phyloP scores from a whole-genome alignment of 2,888 invertebrate species.

The Phalangium opilio region DNA sequence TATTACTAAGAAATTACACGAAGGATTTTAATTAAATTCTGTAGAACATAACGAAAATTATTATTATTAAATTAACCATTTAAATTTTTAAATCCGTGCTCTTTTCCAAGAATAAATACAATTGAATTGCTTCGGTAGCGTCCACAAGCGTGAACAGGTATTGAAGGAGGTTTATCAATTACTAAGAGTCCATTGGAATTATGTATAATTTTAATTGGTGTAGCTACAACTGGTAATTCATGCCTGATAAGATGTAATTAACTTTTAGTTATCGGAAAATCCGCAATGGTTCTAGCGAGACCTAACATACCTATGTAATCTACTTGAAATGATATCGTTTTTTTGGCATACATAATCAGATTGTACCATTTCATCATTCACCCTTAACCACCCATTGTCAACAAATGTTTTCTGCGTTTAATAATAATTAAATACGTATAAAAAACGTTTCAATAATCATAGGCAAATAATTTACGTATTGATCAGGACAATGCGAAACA shows the following conservation, averaged over 20 bases:
- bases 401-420: constrained; percentile 7
- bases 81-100: constrained; percentile 81
- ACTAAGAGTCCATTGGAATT: constrained; percentile 98
- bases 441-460: too few relatives aligned
- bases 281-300: too few relatives aligned
- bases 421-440: too few relatives aligned
- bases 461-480: constrained; percentile 46
- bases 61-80: constrained; percentile 38
- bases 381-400: constrained; percentile 8
- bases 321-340: too few relatives aligned
- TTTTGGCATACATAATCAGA: too few relatives aligned
- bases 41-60: too few relatives aligned
- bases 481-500: constrained; percentile 79
- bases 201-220: constrained; percentile 87
- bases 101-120: constrained; percentile 88
- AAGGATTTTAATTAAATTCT: too few relatives aligned
- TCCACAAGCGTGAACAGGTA: constrained; percentile 98
- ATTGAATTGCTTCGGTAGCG: constrained; percentile 95
- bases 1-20: constrained; percentile 47
- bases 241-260: constrained; percentile 49
- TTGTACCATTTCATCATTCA: constrained; percentile 4
- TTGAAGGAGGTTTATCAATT: constrained; percentile 98
- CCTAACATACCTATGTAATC: too few relatives aligned
- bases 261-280: too few relatives aligned
- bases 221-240: constrained; percentile 95